Conservation (phyloP, 2,888 invertebrate species). For the Amblyjoppa fuscipennis region DNA sequence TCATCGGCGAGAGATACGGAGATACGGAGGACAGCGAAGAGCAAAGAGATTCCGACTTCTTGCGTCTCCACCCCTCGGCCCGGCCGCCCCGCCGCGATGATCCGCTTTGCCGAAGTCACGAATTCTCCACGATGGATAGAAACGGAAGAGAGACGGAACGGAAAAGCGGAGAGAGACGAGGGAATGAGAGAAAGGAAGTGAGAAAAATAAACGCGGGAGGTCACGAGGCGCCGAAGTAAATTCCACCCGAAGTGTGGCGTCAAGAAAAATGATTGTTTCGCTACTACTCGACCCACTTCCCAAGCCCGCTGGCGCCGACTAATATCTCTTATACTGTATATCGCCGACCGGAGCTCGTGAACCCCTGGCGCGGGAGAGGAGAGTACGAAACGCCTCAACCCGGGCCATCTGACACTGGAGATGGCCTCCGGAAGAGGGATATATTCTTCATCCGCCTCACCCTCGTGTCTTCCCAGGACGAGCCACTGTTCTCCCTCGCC, state of each 20-base stretch:
- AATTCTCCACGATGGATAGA: conserved; percentile 56
- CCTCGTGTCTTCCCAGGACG: background rate
- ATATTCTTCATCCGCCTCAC: background rate
- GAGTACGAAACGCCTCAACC: conserved; percentile 35
- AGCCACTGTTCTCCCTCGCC: conserved; percentile 5
- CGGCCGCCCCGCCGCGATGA: conserved; percentile 32
- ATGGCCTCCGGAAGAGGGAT: conserved; percentile 51
- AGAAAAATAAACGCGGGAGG: conserved; percentile 42
- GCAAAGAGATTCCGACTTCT: conserved; percentile 19
- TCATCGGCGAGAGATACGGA: conserved; percentile 48
- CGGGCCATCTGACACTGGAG: conserved; percentile 43
- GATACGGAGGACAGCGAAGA: conserved; percentile 16
- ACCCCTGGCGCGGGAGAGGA: conserved; percentile 17
- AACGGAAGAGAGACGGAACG: conserved; percentile 11
- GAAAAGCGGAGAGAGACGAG: background rate
- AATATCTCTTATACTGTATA: conserved; percentile 68
- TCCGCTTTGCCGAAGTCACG: conserved; percentile 56
- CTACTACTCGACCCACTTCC: conserved; percentile 72
- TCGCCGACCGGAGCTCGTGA: conserved; percentile 29
- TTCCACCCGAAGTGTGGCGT: conserved; percentile 72
- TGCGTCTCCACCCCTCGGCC: conserved; percentile 1
- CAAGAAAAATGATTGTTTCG: conserved; percentile 77
- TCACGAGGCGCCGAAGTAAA: conserved; percentile 73
- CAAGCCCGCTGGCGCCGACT: conserved; percentile 69
- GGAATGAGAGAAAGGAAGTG: background rate